phyloP scores from a whole-genome alignment of 2,888 invertebrate species.

The Agrochola lota region DNA sequence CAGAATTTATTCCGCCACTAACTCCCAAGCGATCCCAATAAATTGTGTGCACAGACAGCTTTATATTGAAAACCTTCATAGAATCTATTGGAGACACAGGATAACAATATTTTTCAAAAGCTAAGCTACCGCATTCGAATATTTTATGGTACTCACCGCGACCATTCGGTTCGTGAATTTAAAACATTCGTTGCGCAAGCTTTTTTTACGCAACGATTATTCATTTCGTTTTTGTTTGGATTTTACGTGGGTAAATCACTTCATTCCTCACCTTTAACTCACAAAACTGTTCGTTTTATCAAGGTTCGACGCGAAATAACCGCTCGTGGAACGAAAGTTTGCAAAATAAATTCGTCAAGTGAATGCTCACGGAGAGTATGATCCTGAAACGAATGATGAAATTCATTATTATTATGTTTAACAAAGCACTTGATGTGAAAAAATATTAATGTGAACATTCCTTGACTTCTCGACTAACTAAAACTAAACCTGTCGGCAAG shows the following conservation, averaged over 20 bases:
- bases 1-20: constrained; percentile 44
- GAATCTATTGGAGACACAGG: neutral
- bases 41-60: constrained; percentile 33
- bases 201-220: neutral
- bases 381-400: too few species aligned
- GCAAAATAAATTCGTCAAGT: neutral
- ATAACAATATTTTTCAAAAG: neutral
- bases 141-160: neutral
- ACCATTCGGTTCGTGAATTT: neutral
- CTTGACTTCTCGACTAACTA: too few species aligned
- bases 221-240: neutral
- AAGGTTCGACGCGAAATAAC: neutral
- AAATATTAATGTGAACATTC: too few species aligned
- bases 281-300: neutral
- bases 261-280: neutral
- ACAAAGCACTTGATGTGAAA: too few species aligned
- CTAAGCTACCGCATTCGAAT: neutral
- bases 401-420: too few species aligned
- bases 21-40: constrained; percentile 30
- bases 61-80: constrained; percentile 24
- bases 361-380: too few species aligned
- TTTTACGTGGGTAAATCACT: neutral
- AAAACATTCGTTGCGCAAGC: neutral
- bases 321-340: neutral
- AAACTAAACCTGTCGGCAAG: neutral